Evolutionary conservation across 30 jellyfish, hydroid and myxozoan genomes (phyloP).

Genomic region (Aurelia sp.): DNA sequence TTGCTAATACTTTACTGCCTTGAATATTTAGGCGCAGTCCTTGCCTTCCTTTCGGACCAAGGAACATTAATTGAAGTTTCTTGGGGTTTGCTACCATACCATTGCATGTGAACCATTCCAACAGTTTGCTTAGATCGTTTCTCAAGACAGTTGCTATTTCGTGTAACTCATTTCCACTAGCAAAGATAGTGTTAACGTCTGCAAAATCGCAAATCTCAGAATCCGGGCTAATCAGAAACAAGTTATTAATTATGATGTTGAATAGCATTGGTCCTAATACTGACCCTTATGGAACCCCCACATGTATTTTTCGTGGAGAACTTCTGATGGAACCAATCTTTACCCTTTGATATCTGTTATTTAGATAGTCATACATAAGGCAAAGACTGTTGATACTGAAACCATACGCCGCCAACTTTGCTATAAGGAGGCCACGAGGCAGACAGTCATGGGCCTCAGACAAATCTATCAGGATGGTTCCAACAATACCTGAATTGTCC

Average conservation of each 20-base stretch:
- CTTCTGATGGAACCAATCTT: slow-evolving; percentile 2
- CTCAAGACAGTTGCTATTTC: slow-evolving; percentile 1
- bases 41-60: no score
- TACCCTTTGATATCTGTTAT: slow-evolving; percentile 23
- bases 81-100: no score
- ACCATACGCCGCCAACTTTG: slow-evolving; percentile 48
- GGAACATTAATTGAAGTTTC: no score
- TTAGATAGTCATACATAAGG: slow-evolving; percentile 15
- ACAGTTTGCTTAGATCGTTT: neutral
- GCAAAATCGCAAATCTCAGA: slow-evolving; percentile 14
- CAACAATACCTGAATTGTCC: slow-evolving; percentile 5
- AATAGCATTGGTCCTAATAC: slow-evolving; percentile 26
- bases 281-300: slow-evolving; percentile 29
- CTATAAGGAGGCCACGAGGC: slow-evolving; percentile 30
- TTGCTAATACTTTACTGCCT: no score
- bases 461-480: slow-evolving; percentile 20
- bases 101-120: no score
- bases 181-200: neutral
- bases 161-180: slow-evolving; percentile 10
- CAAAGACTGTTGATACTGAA: slow-evolving; percentile 13
- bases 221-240: neutral
- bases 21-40: no score
- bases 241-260: neutral
- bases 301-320: neutral
- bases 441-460: slow-evolving; percentile 11